Evolutionary conservation across 2,797 vertebrate genomes (phyloP).

Genomic region (Neosilurus hyrtlii): DNA sequence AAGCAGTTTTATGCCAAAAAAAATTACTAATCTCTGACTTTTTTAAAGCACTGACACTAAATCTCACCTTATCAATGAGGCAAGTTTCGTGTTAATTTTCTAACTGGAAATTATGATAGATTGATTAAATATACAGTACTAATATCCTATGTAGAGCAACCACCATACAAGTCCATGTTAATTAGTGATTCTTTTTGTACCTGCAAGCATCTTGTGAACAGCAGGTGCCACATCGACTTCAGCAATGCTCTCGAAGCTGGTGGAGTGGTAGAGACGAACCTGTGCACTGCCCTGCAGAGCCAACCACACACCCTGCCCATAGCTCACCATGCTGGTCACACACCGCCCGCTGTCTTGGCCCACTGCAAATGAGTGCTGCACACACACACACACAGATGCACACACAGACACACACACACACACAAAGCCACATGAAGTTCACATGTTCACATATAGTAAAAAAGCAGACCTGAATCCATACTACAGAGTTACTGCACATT

Average conservation of each 20-base stretch:
- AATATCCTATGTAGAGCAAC: neutral
- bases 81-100: no score
- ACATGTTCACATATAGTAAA: neutral
- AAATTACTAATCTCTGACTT: neutral
- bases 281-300: conserved; percentile 91
- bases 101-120: no score
- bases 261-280: conserved; percentile 88
- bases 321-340: conserved; percentile 91
- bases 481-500: neutral
- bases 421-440: neutral
- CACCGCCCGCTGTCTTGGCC: conserved; percentile 88
- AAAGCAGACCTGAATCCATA: neutral
- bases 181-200: conserved; percentile 61
- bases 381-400: neutral
- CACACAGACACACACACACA: neutral
- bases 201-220: conserved; percentile 97
- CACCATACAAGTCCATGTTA: neutral
- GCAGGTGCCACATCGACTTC: conserved; percentile 95
- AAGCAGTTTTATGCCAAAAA: neutral
- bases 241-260: conserved; percentile 86
- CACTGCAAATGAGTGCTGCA: conserved; percentile 87
- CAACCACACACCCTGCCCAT: conserved; percentile 88
- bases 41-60: neutral
- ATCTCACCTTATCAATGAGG: neutral
- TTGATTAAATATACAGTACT: neutral